These are phyloP conservation scores for Heterodera carotae DNA, from an alignment of 1,140 invertebrate species.

Conservation along the genomic window DNA sequence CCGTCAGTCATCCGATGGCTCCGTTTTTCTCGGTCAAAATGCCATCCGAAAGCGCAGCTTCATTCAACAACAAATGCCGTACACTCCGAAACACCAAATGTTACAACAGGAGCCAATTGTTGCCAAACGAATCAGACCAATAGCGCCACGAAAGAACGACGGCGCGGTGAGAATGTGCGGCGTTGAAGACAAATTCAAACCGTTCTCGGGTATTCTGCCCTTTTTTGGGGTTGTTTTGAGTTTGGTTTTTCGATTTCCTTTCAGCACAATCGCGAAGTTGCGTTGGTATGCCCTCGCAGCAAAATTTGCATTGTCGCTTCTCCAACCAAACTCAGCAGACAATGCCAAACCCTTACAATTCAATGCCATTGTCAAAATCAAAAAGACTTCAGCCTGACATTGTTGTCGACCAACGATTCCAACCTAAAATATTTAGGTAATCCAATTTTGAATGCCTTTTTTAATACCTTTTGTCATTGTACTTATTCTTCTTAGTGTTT, in stretches of 20 bases:
- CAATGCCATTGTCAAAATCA: too few species aligned
- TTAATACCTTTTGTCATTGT: too few species aligned
- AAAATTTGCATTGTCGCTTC: neutral
- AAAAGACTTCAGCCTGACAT: too few species aligned
- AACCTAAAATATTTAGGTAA: conserved; percentile 15
- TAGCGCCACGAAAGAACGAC: neutral
- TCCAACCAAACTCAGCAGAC: neutral
- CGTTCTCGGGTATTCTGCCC: neutral
- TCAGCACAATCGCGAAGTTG: neutral
- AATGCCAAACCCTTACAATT: too few species aligned
- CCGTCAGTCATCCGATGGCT: neutral
- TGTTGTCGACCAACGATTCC: neutral
- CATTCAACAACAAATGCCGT: neutral
- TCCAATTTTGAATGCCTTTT: neutral
- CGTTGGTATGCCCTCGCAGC: neutral
- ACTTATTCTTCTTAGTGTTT: neutral
- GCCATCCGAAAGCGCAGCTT: neutral
- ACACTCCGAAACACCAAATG: neutral
- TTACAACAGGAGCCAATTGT: neutral
- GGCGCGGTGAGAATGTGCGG: too few species aligned
- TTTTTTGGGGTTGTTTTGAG: too few species aligned
- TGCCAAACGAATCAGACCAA: neutral
- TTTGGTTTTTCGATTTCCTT: neutral
- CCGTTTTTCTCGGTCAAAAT: neutral
- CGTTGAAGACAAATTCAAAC: neutral